Percentiles rank a stretch among this genome's conserved stretches.
Conservation (phyloP, 2,113 vertebrate species). For the Corythaeola cristata region DNA sequence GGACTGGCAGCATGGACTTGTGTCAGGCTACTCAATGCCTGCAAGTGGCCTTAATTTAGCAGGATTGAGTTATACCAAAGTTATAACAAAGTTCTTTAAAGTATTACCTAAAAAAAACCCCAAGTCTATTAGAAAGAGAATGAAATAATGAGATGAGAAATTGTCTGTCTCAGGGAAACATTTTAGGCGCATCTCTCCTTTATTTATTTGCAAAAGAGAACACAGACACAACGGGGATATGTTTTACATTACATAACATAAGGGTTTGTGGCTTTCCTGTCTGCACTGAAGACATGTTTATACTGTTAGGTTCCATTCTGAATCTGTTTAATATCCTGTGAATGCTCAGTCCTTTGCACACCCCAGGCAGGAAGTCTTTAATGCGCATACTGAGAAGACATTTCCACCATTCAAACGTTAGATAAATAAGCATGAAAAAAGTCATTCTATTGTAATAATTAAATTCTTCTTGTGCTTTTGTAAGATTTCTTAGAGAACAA, state of each 20-base stretch:
- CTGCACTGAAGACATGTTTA: slow-evolving; percentile 69
- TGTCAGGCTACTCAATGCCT: not conserved
- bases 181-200: slow-evolving; percentile 18
- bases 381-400: slow-evolving; percentile 26
- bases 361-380: slow-evolving; percentile 63
- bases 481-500: not conserved
- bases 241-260: slow-evolving; percentile 50
- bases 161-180: not conserved
- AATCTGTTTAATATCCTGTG: slow-evolving; percentile 70
- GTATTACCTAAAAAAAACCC: not conserved
- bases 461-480: slow-evolving; percentile 54
- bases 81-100: not conserved
- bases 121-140: not conserved
- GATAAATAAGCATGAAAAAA: slow-evolving; percentile 28
- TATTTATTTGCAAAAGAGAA: slow-evolving; percentile 67
- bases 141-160: slow-evolving; percentile 26
- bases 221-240: slow-evolving; percentile 40
- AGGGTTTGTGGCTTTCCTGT: slow-evolving; percentile 48
- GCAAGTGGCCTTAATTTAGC: not conserved
- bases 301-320: slow-evolving; percentile 27
- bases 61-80: not conserved
- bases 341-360: slow-evolving; percentile 47
- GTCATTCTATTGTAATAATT: not conserved
- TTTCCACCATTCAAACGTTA: slow-evolving; percentile 49
- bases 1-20: not conserved